Evolutionary conservation across 2,888 invertebrate genomes (phyloP).

Genomic region (Belgica antarctica): DNA sequence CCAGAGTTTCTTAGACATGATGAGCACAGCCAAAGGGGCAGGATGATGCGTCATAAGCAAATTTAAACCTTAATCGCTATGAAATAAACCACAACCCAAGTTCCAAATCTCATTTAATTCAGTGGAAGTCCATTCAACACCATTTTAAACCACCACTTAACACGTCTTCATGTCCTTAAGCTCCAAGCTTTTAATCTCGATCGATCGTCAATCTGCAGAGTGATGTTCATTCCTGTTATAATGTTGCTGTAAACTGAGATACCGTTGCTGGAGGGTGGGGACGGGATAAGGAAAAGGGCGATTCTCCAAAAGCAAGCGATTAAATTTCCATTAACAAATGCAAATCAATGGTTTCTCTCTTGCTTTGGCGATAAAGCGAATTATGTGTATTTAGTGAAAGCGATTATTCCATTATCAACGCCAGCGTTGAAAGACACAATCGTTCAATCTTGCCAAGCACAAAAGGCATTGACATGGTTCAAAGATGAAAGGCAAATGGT

Average conservation of each 20-base stretch:
- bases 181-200: slow-evolving; percentile 1
- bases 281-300: neutral
- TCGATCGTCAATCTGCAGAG: neutral
- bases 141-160: too few relatives aligned
- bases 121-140: too few relatives aligned
- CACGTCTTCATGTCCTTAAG: too few relatives aligned
- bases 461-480: neutral
- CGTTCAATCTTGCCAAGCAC: neutral
- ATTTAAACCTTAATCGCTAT: too few relatives aligned
- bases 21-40: too few relatives aligned
- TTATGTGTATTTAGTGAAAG: neutral
- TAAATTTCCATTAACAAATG: slow-evolving; percentile 36
- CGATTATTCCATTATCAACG: slow-evolving; percentile 16
- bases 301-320: neutral
- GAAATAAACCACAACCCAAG: too few relatives aligned
- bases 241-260: neutral
- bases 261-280: neutral
- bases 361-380: neutral
- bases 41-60: too few relatives aligned
- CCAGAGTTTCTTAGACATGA: too few relatives aligned
- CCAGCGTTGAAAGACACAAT: neutral
- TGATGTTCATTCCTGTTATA: too few relatives aligned
- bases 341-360: slow-evolving; percentile 21
- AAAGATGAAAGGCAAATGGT: neutral
- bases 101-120: too few relatives aligned